Percentiles rank a stretch among this genome's conserved stretches.
These are phyloP conservation scores for Megalops cyprinoides DNA, from an alignment of 2,797 vertebrate species.

Conservation along the genomic window DNA sequence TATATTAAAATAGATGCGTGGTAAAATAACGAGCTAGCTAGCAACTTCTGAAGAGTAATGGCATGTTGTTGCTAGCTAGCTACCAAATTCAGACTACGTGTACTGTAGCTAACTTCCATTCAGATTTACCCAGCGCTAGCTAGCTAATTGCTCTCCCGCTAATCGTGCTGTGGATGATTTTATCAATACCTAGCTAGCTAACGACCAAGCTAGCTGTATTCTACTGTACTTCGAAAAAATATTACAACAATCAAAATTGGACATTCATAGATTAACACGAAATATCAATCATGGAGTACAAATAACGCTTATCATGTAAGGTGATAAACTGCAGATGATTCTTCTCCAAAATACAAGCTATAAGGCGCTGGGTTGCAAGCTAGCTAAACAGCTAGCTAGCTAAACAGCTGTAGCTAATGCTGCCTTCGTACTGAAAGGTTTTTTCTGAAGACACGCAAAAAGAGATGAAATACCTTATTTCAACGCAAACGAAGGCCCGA, in stretches of 20 bases:
- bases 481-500: slow-evolving; percentile 70
- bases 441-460: slow-evolving; percentile 44
- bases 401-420: slow-evolving; percentile 57
- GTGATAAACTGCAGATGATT: slow-evolving; percentile 15
- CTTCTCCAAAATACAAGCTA: slow-evolving; percentile 18
- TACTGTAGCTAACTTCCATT: background rate
- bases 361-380: slow-evolving; percentile 17
- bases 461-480: slow-evolving; percentile 47
- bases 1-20: no score
- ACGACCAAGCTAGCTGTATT: slow-evolving; percentile 47
- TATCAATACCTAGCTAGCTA: slow-evolving; percentile 47
- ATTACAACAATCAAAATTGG: background rate
- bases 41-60: no score
- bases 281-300: background rate
- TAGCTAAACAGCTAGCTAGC: slow-evolving; percentile 40
- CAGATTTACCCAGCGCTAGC: slow-evolving; percentile 25
- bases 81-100: no score
- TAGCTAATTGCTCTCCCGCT: slow-evolving; percentile 35
- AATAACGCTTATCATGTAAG: background rate
- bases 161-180: slow-evolving; percentile 21
- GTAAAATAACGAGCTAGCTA: no score
- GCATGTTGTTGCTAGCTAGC: no score
- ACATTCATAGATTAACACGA: background rate
- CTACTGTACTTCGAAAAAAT: slow-evolving; percentile 9
- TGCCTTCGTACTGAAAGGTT: no score